Conservation (phyloP, 35 echinoderm and acorn worm species). For the Anneissia japonica region DNA sequence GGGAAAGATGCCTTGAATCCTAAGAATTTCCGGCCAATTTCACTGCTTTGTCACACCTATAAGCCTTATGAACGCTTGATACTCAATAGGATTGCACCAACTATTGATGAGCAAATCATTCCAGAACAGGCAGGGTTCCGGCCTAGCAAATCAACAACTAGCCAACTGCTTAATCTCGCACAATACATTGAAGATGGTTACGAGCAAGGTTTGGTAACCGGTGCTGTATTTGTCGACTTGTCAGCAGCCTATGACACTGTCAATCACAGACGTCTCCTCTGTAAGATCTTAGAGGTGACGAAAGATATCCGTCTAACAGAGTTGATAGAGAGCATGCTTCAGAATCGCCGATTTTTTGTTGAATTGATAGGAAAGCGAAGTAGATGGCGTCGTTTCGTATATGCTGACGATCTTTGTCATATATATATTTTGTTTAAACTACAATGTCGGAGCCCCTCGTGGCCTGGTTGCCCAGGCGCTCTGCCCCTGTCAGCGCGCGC, state of each 20-base stretch:
- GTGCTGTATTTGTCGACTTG: conserved; percentile 36
- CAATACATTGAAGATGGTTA: conserved; percentile 53
- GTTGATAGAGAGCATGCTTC: conserved; percentile 46
- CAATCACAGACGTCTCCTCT: conserved; percentile 39
- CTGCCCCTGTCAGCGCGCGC: too few species aligned
- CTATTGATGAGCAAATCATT: conserved; percentile 39
- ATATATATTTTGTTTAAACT: too few species aligned
- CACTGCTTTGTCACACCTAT: too few species aligned
- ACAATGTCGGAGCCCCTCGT: too few species aligned
- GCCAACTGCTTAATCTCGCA: conserved; percentile 16
- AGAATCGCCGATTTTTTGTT: conserved; percentile 37
- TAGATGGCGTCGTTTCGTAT: conserved; percentile 46
- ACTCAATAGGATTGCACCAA: conserved; percentile 24
- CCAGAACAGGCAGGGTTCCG: conserved; percentile 46
- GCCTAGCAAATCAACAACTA: conserved; percentile 30
- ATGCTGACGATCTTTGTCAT: conserved; percentile 45
- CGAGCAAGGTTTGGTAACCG: conserved; percentile 57
- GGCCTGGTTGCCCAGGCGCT: too few species aligned
- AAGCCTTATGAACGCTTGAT: conserved; percentile 37
- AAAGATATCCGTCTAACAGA: too few species aligned
- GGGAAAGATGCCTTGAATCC: too few species aligned
- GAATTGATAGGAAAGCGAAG: conserved; percentile 34
- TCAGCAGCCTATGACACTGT: conserved; percentile 37
- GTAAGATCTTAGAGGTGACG: too few species aligned
- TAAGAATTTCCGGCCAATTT: too few species aligned